phyloP scores from a whole-genome alignment of 2,888 invertebrate genomes.

The Julus scandinavius region DNA sequence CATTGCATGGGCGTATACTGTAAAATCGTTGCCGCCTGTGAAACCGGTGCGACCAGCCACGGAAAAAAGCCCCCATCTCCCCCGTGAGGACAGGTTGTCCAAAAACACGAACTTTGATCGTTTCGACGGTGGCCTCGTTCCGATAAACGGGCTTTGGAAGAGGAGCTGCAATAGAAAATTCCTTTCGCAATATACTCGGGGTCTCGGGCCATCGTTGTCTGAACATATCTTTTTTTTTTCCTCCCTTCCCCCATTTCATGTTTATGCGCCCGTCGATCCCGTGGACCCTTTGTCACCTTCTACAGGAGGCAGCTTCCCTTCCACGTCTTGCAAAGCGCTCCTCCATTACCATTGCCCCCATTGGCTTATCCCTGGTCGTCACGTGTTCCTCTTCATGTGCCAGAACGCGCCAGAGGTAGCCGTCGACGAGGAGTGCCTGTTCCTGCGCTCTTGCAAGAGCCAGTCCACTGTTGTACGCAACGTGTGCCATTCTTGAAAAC shows the following conservation, averaged over 20 bases:
- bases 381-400: constrained; percentile 47
- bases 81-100: background rate
- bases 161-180: background rate
- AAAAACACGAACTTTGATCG: constrained; percentile 26
- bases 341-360: constrained; percentile 27
- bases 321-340: background rate
- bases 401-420: constrained; percentile 35
- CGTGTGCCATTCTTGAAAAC: constrained; percentile 16
- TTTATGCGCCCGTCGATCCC: background rate
- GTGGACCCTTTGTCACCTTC: constrained; percentile 5
- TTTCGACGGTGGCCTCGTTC: background rate
- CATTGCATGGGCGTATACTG: background rate
- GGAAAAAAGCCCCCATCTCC: background rate
- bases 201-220: background rate
- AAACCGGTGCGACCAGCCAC: background rate
- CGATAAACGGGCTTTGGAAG: constrained; percentile 4
- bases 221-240: background rate
- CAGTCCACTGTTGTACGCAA: background rate
- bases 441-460: constrained; percentile 8
- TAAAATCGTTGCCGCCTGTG: background rate
- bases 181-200: background rate
- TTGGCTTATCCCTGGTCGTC: constrained; percentile 50
- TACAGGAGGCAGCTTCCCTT: background rate
- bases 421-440: constrained; percentile 10
- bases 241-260: background rate